phyloP scores from a whole-genome alignment of 1,140 invertebrate species.

The Danaus melanippus region DNA sequence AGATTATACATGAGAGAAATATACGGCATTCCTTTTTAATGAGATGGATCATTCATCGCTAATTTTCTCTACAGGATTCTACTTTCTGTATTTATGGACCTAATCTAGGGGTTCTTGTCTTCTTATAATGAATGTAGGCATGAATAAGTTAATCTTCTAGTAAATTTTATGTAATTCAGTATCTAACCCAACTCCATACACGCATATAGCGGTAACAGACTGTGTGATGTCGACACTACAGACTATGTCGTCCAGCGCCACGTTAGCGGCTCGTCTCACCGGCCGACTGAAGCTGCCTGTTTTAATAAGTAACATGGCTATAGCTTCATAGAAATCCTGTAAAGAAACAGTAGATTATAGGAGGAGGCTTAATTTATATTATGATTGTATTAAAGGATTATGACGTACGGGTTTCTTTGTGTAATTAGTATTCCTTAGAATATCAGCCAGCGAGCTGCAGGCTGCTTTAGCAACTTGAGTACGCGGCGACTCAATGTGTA shows the following conservation, averaged over 20 bases:
- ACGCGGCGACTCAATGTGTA: constrained; percentile 47
- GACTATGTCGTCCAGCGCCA: constrained; percentile 52
- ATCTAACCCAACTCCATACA: constrained; percentile 41
- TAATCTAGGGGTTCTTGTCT: no score
- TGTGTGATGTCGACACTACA: constrained; percentile 42
- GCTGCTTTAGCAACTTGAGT: constrained; percentile 47
- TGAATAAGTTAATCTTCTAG: no score
- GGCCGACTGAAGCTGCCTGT: constrained; percentile 51
- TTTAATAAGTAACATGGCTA: constrained; percentile 47
- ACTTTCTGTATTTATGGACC: no score
- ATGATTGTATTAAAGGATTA: not conserved
- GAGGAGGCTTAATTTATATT: no score
- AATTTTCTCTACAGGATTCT: no score
- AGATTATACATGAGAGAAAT: no score
- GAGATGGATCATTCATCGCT: no score
- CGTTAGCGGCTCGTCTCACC: constrained; percentile 52
- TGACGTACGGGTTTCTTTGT: constrained; percentile 51
- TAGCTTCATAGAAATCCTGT: constrained; percentile 57
- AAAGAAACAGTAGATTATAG: not conserved
- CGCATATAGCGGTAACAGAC: constrained; percentile 46
- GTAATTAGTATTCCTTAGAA: constrained; percentile 56
- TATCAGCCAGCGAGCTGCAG: constrained; percentile 39
- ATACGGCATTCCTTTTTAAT: no score
- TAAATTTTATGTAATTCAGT: no score
- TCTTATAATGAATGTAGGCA: no score